Evolutionary conservation across 92 coral and sea anemone species (phyloP), one percentile per base, ranked within the genome.

Genomic region (Meandrina meandrites): DNA sequence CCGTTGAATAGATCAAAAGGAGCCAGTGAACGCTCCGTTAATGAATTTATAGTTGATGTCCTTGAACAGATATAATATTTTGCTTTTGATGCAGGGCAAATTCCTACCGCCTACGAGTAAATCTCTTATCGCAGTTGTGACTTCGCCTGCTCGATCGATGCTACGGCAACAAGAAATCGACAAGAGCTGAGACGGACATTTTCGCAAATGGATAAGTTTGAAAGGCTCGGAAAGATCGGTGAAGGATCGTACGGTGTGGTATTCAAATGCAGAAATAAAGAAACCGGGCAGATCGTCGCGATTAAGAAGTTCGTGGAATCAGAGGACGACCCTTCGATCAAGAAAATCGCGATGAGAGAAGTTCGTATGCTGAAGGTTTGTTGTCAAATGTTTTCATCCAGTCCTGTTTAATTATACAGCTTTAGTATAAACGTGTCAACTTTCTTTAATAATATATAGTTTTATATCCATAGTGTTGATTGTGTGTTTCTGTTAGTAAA

Each of bases 171-270:
- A 7, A 67, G 40, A 24, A 48, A 18, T 45, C 32, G 60, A 3
- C 51, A 37, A 32, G 66, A 32, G 14, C 80, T 40, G 53, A 48
- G 17, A 7, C 40, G 22, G 27, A 22, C 56, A 37, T 35, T 51
- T 51, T 77, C 8, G 50, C 84, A 22, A n/a, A 97, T 97, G 99
- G 98, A 97, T 79, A 97, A 94, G 84, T 97, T 93, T 80, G 99
- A 97, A 88, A 95, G 91, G 76, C 93, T 97, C 51, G 96, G 97
- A 2, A 97, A 97, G 78, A 93, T 97, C 74, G 99, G 99, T 81
- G 99, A 97, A 79, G 99, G 99, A 8, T 97, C 99, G 31, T 97
- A 97, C 66, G 99, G 99, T 57, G 98, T 97, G 48, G 99, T 97
- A 17, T 95, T 93, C 90, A 97, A 97, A 88, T 97, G 99, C 86